Conservation (phyloP, 1,140 invertebrate genomes). For the Drosophila asahinai region DNA sequence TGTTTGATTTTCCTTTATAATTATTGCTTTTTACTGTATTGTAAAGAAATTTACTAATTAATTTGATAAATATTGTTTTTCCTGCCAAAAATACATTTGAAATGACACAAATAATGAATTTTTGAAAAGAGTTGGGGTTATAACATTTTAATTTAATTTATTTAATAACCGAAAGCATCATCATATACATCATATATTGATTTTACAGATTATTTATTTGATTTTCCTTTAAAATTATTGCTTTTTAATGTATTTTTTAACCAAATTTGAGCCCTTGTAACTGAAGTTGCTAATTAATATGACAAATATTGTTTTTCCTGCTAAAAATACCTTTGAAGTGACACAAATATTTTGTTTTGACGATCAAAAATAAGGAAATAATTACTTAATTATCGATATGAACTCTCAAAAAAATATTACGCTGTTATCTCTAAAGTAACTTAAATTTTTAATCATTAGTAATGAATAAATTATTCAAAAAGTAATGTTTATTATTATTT, state of each 20-base stretch:
- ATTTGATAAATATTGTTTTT: conserved; percentile 2
- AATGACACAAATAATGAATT: conserved; percentile 2
- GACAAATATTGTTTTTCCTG: conserved; percentile 3
- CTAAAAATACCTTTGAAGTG: conserved; percentile 9
- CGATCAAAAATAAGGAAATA: not conserved
- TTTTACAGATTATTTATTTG: not conserved
- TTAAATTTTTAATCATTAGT: no score
- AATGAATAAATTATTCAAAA: no score
- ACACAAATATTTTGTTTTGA: conserved; percentile 15
- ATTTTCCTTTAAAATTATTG: not conserved
- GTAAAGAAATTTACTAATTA: not conserved
- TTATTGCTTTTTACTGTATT: no score
- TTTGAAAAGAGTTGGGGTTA: no score
- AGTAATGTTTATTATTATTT: no score
- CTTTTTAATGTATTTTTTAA: not conserved
- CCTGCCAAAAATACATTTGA: conserved; percentile 10
- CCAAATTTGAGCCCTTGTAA: not conserved
- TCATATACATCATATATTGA: not conserved
- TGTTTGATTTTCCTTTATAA: no score
- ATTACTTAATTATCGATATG: no score
- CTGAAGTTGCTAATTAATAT: not conserved
- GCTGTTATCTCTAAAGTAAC: no score
- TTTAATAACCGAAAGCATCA: not conserved
- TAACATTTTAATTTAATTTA: not conserved
- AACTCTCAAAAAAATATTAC: no score